Conservation (phyloP, 2,888 invertebrate genomes). For the Sphinx pinastri region DNA sequence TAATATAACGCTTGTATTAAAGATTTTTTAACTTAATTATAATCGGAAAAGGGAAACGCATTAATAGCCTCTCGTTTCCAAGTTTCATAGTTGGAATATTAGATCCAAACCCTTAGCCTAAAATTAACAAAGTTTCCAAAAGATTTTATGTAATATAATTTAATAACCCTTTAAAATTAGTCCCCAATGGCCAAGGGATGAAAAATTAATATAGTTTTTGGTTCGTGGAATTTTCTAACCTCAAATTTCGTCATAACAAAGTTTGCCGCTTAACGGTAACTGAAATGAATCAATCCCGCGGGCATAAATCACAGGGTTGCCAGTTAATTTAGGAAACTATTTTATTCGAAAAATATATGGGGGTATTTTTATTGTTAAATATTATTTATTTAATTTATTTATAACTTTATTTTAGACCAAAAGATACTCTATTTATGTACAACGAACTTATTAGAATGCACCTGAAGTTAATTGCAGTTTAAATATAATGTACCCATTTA, state of each 20-base stretch:
- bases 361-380: too few relatives aligned
- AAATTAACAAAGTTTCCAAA: neutral
- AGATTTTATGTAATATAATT: neutral
- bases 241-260: slow-evolving; percentile 12
- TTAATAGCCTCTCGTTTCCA: too few relatives aligned
- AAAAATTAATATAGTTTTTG: slow-evolving; percentile 11
- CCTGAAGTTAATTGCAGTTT: neutral
- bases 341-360: neutral
- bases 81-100: too few relatives aligned
- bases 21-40: too few relatives aligned
- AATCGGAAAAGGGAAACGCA: too few relatives aligned
- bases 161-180: neutral
- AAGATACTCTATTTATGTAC: too few relatives aligned
- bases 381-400: too few relatives aligned
- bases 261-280: slow-evolving; percentile 1
- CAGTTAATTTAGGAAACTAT: too few relatives aligned
- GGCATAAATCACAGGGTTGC: neutral
- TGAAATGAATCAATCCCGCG: slow-evolving; percentile 14
- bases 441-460: too few relatives aligned
- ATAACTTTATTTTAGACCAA: too few relatives aligned
- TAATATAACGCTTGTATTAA: too few relatives aligned
- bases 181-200: neutral
- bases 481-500: too few relatives aligned
- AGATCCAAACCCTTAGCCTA: neutral
- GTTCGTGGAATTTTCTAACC: neutral